Percentiles rank a stretch among this genome's conserved stretches.
phyloP scores from a whole-genome alignment of 2,888 invertebrate genomes.

The Apoderus coryli region DNA sequence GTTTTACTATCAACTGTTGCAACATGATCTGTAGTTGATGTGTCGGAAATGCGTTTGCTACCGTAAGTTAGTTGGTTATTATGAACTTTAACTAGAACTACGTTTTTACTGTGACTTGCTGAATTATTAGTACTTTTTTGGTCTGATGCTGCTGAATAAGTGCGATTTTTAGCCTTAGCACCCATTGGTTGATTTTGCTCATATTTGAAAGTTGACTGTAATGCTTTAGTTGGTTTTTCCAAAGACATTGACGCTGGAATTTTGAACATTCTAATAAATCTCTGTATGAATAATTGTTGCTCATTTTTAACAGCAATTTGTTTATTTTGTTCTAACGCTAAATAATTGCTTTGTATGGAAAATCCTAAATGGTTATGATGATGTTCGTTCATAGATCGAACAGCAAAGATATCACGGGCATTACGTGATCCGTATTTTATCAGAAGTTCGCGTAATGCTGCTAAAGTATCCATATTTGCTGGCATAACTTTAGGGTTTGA shows the following conservation, averaged over 20 bases:
- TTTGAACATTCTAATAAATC: slow-evolving; percentile 15
- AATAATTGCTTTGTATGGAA: background rate
- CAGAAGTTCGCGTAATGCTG: slow-evolving; percentile 15
- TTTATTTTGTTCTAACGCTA: too few species aligned
- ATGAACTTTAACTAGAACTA: too few species aligned
- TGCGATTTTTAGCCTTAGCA: too few species aligned
- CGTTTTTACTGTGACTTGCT: too few species aligned
- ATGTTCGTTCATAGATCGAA: background rate
- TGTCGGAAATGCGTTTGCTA: too few species aligned
- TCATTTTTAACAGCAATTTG: too few species aligned
- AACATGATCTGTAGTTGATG: too few species aligned
- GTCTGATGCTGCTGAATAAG: too few species aligned
- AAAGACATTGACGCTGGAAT: slow-evolving; percentile 16
- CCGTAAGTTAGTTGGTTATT: too few species aligned
- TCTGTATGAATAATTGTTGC: slow-evolving; percentile 11
- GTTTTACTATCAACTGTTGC: too few species aligned
- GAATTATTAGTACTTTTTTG: too few species aligned
- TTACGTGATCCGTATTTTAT: slow-evolving; percentile 9
- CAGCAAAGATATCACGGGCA: background rate
- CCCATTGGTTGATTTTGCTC: background rate
- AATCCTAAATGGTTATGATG: background rate
- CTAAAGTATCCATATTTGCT: slow-evolving; percentile 15
- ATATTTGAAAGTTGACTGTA: background rate
- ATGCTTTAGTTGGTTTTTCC: slow-evolving; percentile 10
- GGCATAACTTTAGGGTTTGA: slow-evolving; percentile 9